Evolutionary conservation across 2,797 vertebrate genomes (phyloP), one percentile per base, ranked within the genome.

Genomic region (Protonibea diacanthus): DNA sequence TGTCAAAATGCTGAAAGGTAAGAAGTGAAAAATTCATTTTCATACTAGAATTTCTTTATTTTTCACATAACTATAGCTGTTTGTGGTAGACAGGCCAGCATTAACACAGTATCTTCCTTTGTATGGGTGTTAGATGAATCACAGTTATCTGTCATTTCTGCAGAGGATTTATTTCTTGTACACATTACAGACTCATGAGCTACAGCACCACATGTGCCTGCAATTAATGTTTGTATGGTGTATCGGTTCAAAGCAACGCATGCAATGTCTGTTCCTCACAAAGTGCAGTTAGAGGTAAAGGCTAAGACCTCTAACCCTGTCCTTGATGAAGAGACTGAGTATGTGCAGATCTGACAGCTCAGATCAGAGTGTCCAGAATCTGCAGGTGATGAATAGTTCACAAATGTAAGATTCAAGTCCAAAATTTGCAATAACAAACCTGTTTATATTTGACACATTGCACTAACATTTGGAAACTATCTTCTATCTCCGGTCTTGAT

Each of bases 1-100:
- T 55, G 97, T 98, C 87, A 99, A 98, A 95, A 98, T 98, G 97
- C 95, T 99, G 48, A 99, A 99, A 97, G 97, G 97, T 99, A 96
- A 81, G 78, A 73, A 85, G 3, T 57, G 14, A n/a, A 38, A 45
- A 51, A 33, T 58, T 14, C 0, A 33, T 55, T 27, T 56, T n/a
- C 7, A 75, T 40, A 15, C 38, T 9, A 2, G 62, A 33, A 44
- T 48, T 53, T n/a, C 10, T 21, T 29, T 44, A 2, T 38, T 76
- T 44, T 48, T 63, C 9, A 40, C 20, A 44, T 33, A 49, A n/a
- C n/a, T 5, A 17, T 45, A 1, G 47, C 55, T 21, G n/a, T 20
- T 64, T 63, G 49, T 62, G 21, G 66, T 23, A 45, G 44, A 78
- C 55, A 66, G 57, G 42, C 58, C 58, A 45, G 60, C 60, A n/a